These are phyloP conservation scores for Smittia aterrima DNA, from an alignment of 2,888 invertebrate species.

Conservation along the genomic window DNA sequence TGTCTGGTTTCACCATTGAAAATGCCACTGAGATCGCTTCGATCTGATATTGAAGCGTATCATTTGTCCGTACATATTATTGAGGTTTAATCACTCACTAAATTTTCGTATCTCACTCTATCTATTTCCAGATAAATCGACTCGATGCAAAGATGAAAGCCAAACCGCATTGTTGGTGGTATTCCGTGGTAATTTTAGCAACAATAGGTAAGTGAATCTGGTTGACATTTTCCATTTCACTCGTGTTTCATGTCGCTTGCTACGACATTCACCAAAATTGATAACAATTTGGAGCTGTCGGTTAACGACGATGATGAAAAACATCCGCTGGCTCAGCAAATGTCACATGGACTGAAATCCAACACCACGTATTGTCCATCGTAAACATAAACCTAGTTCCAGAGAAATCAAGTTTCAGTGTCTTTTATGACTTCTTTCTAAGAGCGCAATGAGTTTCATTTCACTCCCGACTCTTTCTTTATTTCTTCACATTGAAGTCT, in stretches of 20 bases:
- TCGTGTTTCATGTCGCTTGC: neutral
- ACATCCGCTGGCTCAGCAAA: slow-evolving; percentile 11
- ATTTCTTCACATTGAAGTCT: neutral
- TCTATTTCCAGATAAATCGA: slow-evolving; percentile 35
- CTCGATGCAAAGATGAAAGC: slow-evolving; percentile 40
- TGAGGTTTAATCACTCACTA: slow-evolving; percentile 14
- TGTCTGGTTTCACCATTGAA: neutral
- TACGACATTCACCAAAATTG: neutral
- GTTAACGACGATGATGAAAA: neutral
- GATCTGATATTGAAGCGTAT: too few relatives aligned
- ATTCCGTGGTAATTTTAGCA: slow-evolving; percentile 38
- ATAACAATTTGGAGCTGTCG: neutral
- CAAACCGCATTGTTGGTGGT: slow-evolving; percentile 40
- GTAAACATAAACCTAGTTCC: neutral
- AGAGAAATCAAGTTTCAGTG: neutral
- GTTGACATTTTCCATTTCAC: slow-evolving; percentile 21
- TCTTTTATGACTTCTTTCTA: neutral
- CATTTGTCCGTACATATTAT: too few relatives aligned
- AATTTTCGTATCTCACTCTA: neutral
- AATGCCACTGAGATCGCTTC: neutral
- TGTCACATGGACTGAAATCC: slow-evolving; percentile 28
- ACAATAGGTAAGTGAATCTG: slow-evolving; percentile 37
- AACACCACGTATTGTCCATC: neutral
- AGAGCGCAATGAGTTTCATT: neutral
- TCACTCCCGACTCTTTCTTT: neutral